These are phyloP conservation scores for Agelastica alni DNA, from an alignment of 2,888 invertebrate genomes.

Conservation along the genomic window DNA sequence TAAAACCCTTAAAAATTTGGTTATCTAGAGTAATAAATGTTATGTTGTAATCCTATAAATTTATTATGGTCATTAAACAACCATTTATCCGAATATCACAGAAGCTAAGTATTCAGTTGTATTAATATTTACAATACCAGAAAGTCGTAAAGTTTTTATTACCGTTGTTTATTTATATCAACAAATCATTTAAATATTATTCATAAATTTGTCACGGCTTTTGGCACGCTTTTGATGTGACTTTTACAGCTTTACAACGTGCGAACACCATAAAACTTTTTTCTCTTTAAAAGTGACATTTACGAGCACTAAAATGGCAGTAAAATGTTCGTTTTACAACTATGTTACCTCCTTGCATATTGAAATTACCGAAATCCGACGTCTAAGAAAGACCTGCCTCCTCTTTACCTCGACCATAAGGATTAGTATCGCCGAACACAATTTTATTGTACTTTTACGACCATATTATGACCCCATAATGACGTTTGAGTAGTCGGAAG, in stretches of 20 bases:
- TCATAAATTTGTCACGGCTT: conserved; percentile 47
- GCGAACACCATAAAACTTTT: conserved; percentile 49
- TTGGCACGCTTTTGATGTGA: conserved; percentile 46
- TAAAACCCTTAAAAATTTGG: no score
- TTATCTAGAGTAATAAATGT: no score
- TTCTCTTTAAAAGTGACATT: conserved; percentile 58
- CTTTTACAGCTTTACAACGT: conserved; percentile 47
- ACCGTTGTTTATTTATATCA: conserved; percentile 41
- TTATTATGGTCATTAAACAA: no score
- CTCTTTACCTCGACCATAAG: conserved; percentile 41
- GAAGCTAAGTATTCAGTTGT: background rate
- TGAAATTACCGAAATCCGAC: conserved; percentile 39
- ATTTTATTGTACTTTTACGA: conserved; percentile 57
- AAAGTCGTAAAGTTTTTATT: conserved; percentile 39
- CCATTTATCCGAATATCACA: no score
- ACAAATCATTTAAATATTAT: conserved; percentile 46
- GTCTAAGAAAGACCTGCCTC: conserved; percentile 18
- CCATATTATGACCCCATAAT: conserved; percentile 53
- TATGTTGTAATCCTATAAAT: no score
- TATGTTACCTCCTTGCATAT: conserved; percentile 51
- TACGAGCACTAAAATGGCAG: conserved; percentile 64
- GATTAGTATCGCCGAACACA: conserved; percentile 44
- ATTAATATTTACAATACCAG: conserved; percentile 20
- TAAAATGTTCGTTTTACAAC: conserved; percentile 63
- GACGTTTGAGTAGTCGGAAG: conserved; percentile 48